These are phyloP conservation scores for Tanypteryx hageni DNA, from an alignment of 2,888 invertebrate genomes.

Conservation along the genomic window DNA sequence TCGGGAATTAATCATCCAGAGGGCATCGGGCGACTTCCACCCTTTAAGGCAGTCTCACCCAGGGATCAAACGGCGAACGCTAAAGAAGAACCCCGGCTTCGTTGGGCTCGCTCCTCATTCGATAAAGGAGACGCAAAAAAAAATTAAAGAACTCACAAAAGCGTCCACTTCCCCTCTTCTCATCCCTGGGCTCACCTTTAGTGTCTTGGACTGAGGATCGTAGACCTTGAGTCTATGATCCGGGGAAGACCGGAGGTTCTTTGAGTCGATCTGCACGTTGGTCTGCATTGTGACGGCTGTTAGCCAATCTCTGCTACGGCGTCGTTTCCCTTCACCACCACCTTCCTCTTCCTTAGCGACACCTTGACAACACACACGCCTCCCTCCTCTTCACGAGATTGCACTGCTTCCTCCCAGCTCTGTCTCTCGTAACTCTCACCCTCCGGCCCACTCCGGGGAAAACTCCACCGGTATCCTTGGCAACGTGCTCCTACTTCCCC, in stretches of 20 bases:
- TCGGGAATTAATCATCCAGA: too few species aligned
- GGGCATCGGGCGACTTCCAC: too few species aligned
- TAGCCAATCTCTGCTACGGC: not conserved
- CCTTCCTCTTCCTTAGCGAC: not conserved
- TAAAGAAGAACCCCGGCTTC: too few species aligned
- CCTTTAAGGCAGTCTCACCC: too few species aligned
- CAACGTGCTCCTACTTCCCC: conserved; percentile 22
- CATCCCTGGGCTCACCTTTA: conserved; percentile 65
- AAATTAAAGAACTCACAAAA: too few species aligned
- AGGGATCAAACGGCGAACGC: too few species aligned
- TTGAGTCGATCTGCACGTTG: conserved; percentile 85
- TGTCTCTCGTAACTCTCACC: not conserved
- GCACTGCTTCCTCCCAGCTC: not conserved
- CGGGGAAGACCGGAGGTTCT: conserved; percentile 80
- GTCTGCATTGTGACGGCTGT: conserved; percentile 80
- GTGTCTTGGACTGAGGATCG: conserved; percentile 67
- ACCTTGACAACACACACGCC: not conserved
- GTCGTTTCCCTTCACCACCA: not conserved
- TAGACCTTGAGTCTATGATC: conserved; percentile 74
- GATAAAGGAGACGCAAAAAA: too few species aligned
- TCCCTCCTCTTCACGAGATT: not conserved
- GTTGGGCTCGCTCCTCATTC: too few species aligned
- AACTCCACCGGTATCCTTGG: conserved; percentile 2
- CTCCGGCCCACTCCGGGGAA: conserved; percentile 7
- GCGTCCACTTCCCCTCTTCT: not conserved